phyloP scores from a whole-genome alignment of 2,888 invertebrate genomes.

The Clitarchus hookeri region DNA sequence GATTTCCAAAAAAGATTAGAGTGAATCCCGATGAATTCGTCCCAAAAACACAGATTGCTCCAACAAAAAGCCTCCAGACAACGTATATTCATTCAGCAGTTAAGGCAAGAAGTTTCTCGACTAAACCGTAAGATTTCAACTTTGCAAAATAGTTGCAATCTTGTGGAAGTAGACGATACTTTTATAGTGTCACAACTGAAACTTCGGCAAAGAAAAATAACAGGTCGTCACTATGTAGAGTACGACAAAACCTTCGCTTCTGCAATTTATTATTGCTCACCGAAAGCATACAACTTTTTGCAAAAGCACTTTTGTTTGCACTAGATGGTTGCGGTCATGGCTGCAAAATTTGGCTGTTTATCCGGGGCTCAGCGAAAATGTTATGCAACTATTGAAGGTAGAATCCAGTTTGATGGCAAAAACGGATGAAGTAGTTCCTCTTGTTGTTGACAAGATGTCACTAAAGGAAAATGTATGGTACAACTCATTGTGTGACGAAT shows the following conservation, averaged over 20 bases:
- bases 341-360: background rate
- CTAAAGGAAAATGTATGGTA: background rate
- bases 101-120: background rate
- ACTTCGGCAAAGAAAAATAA: background rate
- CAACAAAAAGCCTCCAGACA: background rate
- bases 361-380: background rate
- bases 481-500: background rate
- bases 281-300: background rate
- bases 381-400: background rate
- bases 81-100: background rate
- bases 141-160: background rate
- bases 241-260: background rate
- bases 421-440: background rate
- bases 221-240: background rate
- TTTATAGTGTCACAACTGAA: background rate
- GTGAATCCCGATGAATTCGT: background rate
- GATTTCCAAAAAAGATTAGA: background rate
- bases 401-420: background rate
- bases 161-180: background rate
- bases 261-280: background rate
- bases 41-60: background rate
- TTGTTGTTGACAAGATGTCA: background rate
- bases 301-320: background rate
- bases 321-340: background rate
- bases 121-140: background rate